These are phyloP conservation scores for Piprites chloris DNA, from an alignment of 2,113 vertebrate genomes.

Conservation along the genomic window DNA sequence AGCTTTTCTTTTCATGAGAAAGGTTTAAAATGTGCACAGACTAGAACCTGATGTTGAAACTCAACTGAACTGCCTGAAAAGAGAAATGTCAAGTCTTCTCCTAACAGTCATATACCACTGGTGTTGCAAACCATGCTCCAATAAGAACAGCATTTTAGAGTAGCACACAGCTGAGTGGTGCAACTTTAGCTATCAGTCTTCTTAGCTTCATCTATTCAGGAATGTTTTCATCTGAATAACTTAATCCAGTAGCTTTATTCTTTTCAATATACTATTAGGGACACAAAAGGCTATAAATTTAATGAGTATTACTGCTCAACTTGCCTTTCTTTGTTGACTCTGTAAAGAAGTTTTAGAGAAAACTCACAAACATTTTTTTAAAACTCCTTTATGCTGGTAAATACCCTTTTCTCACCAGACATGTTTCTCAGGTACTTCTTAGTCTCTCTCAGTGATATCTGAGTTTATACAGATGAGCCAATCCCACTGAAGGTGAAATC, in stretches of 20 bases:
- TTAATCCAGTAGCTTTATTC: background rate
- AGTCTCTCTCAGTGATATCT: background rate
- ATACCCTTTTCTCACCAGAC: background rate
- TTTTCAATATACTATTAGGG: background rate
- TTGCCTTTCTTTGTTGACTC: background rate
- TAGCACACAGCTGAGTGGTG: background rate
- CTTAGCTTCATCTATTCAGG: background rate
- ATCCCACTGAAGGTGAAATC: background rate
- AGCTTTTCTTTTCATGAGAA: background rate
- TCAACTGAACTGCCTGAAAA: background rate
- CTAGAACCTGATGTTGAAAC: background rate
- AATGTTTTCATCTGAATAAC: background rate
- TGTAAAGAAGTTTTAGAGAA: background rate
- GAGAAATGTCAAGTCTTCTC: background rate
- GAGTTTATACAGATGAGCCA: slow-evolving; percentile 8
- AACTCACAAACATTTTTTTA: background rate
- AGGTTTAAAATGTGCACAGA: background rate
- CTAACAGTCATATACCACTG: background rate
- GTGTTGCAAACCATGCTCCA: background rate
- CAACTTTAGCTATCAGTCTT: background rate
- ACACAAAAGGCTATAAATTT: background rate
- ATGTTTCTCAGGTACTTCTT: background rate
- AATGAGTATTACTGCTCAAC: background rate
- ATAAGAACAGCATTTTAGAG: background rate
- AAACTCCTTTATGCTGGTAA: background rate